These are phyloP conservation scores for Antitype chi DNA, from an alignment of 2,888 invertebrate species.

Conservation along the genomic window DNA sequence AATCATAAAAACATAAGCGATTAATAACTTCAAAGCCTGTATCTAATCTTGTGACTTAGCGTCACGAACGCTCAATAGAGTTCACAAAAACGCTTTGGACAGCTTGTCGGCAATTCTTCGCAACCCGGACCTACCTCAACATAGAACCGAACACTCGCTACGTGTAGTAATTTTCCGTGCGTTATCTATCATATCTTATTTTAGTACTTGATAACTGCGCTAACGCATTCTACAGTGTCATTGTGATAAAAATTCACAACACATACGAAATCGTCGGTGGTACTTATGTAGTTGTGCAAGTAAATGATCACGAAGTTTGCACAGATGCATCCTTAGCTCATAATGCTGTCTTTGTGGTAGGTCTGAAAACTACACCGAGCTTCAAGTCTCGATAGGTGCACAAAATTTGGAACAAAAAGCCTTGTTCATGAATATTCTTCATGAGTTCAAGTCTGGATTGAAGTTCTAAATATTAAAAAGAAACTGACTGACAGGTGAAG, in stretches of 20 bases:
- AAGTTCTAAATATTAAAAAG: conserved; percentile 9
- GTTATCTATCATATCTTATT: conserved; percentile 77
- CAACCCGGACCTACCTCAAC: conserved; percentile 83
- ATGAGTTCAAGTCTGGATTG: not conserved
- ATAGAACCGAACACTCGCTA: conserved; percentile 61
- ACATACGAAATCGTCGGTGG: conserved; percentile 57
- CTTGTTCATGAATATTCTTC: conserved; percentile 38
- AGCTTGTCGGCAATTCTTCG: conserved; percentile 56
- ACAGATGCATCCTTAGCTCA: conserved; percentile 63
- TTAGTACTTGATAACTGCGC: conserved; percentile 56
- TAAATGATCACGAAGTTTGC: conserved; percentile 62
- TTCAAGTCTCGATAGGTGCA: conserved; percentile 21
- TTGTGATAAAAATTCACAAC: conserved; percentile 59
- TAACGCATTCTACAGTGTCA: conserved; percentile 48
- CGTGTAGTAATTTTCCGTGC: conserved; percentile 78
- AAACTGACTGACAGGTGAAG: conserved; percentile 21
- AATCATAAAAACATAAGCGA: conserved; percentile 50
- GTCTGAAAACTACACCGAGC: conserved; percentile 28
- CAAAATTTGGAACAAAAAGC: conserved; percentile 22
- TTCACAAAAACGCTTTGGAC: conserved; percentile 61
- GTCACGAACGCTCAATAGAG: conserved; percentile 64
- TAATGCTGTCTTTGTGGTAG: conserved; percentile 43
- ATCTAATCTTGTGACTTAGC: conserved; percentile 69
- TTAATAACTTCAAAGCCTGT: conserved; percentile 54
- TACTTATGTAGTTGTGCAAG: conserved; percentile 32